Base-by-base conservation (phyloP, 2,888 invertebrate genomes). In the Chaetogeoica ovagalla region DNA sequence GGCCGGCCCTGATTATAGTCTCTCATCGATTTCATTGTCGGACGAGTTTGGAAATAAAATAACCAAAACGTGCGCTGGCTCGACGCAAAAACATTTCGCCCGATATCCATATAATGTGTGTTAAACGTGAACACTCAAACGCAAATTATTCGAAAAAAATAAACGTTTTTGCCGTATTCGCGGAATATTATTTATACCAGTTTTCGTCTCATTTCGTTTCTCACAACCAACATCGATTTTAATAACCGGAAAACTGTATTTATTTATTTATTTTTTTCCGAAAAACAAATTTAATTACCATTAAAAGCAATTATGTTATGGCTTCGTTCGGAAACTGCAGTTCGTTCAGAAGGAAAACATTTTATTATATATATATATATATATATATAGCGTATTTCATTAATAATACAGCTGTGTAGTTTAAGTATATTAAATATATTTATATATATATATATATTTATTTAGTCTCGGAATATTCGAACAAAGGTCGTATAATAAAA, bases 281-380 rank as follows among this genome's bases (percentile, higher is more conserved):
- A 43, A 21, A 70, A 21, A 19, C 15, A n/a, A 60, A 57, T 30
- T 59, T 37, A 52, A 30, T n/a, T 23, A 30, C 23, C 37, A n/a
- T 37, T 52, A 37, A 73, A 73, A 62, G 43, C 30, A 37, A 73
- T 73, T 73, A 52, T 52, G 13, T 37, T 73, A 73, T 37, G 63
- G 63, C 52, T 73, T 73, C 72, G 11, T 73, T 37, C 15, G 17
- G 30, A 73, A 48, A 73, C 8, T 37, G 73, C 30, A 30, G 30
- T 4, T 73, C 23, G 15, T 8, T 60, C 7, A 1, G 23, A n/a
- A 60, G 23, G 30, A 19, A 73, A 13, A 19, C 52, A 48, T 48
- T 73, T 23, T 19, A 0, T 59, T 13, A 5, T 48, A 48, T 23
- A 60, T 59, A 52, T 2, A 4, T 15, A 1, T 2, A 4, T 15